A percentile compares a stretch with the other conserved stretches of the same genome.
Conservation (phyloP, 2,113 vertebrate species). For the Lutjanus erythropterus region DNA sequence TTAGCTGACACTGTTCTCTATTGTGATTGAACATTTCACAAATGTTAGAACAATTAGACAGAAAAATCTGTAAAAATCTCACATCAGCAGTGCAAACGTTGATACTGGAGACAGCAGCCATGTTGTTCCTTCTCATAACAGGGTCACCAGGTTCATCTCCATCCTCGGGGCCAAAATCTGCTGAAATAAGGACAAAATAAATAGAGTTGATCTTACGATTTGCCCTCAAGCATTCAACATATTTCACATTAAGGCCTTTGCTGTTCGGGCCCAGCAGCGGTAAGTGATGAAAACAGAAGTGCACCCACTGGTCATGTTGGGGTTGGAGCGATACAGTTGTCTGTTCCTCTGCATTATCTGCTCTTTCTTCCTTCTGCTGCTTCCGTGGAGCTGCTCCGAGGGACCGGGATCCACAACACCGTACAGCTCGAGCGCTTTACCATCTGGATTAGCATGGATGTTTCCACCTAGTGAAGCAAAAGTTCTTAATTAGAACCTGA, state of each 20-base stretch:
- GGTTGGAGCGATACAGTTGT: slow-evolving; percentile 91
- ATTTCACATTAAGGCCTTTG: background rate
- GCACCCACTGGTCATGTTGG: slow-evolving; percentile 91
- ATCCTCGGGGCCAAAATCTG: slow-evolving; percentile 86
- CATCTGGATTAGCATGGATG: slow-evolving; percentile 82
- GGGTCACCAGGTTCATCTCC: slow-evolving; percentile 81
- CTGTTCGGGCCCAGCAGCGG: background rate
- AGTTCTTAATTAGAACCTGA: background rate
- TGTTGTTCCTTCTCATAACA: slow-evolving; percentile 82
- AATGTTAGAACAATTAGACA: background rate
- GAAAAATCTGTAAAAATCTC: slow-evolving; percentile 57
- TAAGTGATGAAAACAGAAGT: background rate
- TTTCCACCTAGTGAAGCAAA: slow-evolving; percentile 74
- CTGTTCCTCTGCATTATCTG: slow-evolving; percentile 89
- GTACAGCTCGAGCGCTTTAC: slow-evolving; percentile 85
- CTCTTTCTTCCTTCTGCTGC: slow-evolving; percentile 84
- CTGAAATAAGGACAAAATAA: slow-evolving; percentile 38
- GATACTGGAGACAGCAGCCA: slow-evolving; percentile 89
- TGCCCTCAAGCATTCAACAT: background rate
- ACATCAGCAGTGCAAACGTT: slow-evolving; percentile 91
- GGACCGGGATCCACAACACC: slow-evolving; percentile 53
- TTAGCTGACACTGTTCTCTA: background rate
- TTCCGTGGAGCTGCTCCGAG: slow-evolving; percentile 83
- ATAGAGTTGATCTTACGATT: slow-evolving; percentile 5
- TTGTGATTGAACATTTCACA: background rate